Evolutionary conservation across 2,113 vertebrate species (phyloP), one percentile per base, ranked within the genome.

Genomic region (Paradisaea rubra): DNA sequence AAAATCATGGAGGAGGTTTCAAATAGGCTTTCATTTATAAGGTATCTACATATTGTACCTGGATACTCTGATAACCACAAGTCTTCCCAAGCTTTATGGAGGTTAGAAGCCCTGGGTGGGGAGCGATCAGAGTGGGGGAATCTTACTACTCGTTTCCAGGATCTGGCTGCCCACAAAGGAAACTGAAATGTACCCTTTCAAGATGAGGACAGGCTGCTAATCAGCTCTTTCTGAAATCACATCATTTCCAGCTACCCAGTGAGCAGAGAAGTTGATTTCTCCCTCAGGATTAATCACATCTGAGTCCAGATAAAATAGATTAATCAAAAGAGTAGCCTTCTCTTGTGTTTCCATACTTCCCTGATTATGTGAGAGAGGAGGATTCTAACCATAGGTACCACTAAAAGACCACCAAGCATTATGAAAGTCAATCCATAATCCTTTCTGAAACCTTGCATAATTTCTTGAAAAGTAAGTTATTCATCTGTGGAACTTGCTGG

Each of bases 41-140:
- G 13, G 56, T 44, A 23, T 47, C 12, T 71, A 11, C 2, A 6
- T 41, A 12, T 23, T 53, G 41, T n/a, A 76, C 11, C 44, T 71
- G 52, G 35, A 64, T 64, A 37, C n/a, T 76, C 15, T 69, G 45
- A 37, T 28, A 45, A 87, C 33, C 27, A 47, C n/a, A 35, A 39
- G 15, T 16, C 25, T 86, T 73, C 35, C 42, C 50, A 42, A 80
- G 63, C 19, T 56, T 89, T 63, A 27, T 23, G 33, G 39, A 57
- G 13, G 12, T 73, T 56, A 69, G 35, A 84, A 81, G 41, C 12
- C 24, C 12, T 25, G 31, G 19, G 9, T 52, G 31, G 11, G 9
- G 31, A 57, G 15, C 0, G 0, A 71, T 12, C 4, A 4, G 41
- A 28, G 45, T 9, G 0, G 5, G 5, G 10, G 10, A 6, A 28